Evolutionary conservation across 2,797 vertebrate genomes (phyloP).

Genomic region (Sphaeramia orbicularis): DNA sequence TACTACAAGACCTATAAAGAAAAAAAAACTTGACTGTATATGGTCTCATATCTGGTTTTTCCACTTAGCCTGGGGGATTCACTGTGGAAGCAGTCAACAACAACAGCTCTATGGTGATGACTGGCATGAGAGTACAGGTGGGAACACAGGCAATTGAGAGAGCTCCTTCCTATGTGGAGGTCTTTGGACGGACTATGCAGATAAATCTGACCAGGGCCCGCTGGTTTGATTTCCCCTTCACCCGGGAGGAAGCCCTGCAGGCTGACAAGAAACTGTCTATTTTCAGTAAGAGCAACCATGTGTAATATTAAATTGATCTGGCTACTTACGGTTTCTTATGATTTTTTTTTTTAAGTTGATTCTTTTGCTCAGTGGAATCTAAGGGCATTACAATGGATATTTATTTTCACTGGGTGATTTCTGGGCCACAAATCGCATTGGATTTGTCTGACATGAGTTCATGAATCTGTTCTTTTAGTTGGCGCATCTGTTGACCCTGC

Average conservation of each 20-base stretch:
- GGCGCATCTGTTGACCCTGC: conserved; percentile 98
- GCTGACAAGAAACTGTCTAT: conserved; percentile 98
- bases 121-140: conserved; percentile 96
- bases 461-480: conserved; percentile 78
- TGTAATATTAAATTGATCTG: neutral
- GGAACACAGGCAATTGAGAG: conserved; percentile 96
- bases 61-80: conserved; percentile 93
- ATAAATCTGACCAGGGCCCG: conserved; percentile 95
- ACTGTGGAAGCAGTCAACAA: conserved; percentile 96
- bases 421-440: neutral
- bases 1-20: neutral
- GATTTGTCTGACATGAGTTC: conserved; percentile 14
- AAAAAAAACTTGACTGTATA: neutral
- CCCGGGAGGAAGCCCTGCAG: conserved; percentile 96
- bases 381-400: neutral
- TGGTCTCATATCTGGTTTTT: conserved; percentile 1
- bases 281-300: conserved; percentile 89
- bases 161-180: conserved; percentile 95
- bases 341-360: neutral
- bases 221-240: conserved; percentile 99
- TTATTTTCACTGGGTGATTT: conserved; percentile 5
- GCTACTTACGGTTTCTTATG: neutral
- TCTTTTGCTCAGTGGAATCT: neutral
- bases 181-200: conserved; percentile 98
- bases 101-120: conserved; percentile 99